Percentiles rank a stretch among this genome's conserved stretches.
phyloP scores from a whole-genome alignment of 92 coral and sea anemone species.

The Actinernus sp. region DNA sequence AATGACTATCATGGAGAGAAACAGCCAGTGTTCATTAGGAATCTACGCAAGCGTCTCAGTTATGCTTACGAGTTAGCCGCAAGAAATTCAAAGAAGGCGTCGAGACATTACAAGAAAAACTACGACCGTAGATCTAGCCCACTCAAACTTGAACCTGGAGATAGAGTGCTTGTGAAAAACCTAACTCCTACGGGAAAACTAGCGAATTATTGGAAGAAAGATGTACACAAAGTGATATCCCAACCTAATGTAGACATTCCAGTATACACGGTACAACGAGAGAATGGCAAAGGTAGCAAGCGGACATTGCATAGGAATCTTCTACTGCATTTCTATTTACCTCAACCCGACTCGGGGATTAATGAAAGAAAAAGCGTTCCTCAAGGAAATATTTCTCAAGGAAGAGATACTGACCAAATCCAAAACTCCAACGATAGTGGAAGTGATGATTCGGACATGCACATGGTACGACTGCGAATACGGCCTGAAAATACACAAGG shows the following conservation, averaged over 20 bases:
- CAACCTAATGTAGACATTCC: conserved; percentile 6
- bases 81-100: not conserved
- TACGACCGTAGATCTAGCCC: not conserved
- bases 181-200: conserved; percentile 1
- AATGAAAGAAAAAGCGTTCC: too few relatives aligned
- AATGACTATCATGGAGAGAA: not conserved
- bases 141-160: conserved; percentile 2
- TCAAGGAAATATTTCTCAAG: too few relatives aligned
- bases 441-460: too few relatives aligned
- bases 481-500: too few relatives aligned
- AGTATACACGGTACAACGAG: conserved; percentile 1
- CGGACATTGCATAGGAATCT: conserved; percentile 1
- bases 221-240: not conserved
- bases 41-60: not conserved
- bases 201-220: conserved; percentile 2
- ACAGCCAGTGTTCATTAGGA: not conserved
- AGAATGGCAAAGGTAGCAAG: not conserved
- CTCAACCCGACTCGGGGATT: too few relatives aligned
- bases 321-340: too few relatives aligned
- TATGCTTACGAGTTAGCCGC: conserved; percentile 10
- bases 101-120: not conserved
- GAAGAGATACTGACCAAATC: too few relatives aligned
- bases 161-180: conserved; percentile 1
- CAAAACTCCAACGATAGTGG: too few relatives aligned
- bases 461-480: too few relatives aligned